Evolutionary conservation across 2,797 vertebrate genomes (phyloP).

Genomic region (Pseudomugil tenellus): DNA sequence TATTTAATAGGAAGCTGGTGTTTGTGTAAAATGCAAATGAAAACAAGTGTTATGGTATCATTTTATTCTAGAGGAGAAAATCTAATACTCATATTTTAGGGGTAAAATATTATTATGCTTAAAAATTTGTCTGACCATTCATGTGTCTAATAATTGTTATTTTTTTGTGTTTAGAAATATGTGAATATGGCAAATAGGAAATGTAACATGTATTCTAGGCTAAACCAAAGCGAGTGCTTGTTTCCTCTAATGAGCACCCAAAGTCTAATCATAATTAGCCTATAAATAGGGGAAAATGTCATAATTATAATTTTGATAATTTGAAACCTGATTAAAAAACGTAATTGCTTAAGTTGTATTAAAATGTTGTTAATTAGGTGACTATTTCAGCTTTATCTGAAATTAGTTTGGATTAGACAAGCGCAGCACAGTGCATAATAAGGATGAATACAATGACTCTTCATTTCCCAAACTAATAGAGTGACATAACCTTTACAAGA

Average conservation of each 20-base stretch:
- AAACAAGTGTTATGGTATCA: too few relatives aligned
- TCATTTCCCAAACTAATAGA: not conserved
- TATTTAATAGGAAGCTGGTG: too few relatives aligned
- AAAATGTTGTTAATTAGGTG: not conserved
- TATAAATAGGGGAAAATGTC: not conserved
- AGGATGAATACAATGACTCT: not conserved
- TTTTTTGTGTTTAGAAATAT: not conserved
- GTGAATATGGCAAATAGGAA: not conserved
- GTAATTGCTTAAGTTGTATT: not conserved
- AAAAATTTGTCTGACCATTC: too few relatives aligned
- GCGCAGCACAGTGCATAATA: not conserved
- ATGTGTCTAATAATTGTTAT: too few relatives aligned
- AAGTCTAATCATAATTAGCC: not conserved
- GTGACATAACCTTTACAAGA: not conserved
- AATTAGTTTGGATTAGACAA: constrained; percentile 13
- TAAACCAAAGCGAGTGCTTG: not conserved
- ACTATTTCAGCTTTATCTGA: not conserved
- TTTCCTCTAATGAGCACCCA: not conserved
- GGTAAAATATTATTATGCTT: too few relatives aligned
- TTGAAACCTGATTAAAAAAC: not conserved
- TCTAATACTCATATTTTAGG: too few relatives aligned
- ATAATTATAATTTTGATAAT: not conserved
- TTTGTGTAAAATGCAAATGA: too few relatives aligned
- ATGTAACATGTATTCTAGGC: not conserved
- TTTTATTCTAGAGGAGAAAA: too few relatives aligned